These are phyloP conservation scores for Thymelicus acteon DNA, from an alignment of 2,888 invertebrate species.

Conservation along the genomic window DNA sequence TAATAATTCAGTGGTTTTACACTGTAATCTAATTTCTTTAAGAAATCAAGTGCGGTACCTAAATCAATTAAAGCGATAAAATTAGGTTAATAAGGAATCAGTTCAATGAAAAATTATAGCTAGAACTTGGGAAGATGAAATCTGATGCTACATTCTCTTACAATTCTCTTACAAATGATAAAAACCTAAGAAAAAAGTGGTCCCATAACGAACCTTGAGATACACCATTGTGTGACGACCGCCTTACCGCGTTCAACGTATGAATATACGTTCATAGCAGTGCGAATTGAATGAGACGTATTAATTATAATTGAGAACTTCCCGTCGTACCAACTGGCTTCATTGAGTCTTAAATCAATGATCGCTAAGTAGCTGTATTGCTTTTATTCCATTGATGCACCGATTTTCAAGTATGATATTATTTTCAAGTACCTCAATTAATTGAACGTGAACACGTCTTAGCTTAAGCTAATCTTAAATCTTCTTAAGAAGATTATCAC, in stretches of 20 bases:
- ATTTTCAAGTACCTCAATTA: background rate
- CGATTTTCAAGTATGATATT: constrained; percentile 25
- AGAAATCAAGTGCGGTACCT: background rate
- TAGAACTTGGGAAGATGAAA: too few species aligned
- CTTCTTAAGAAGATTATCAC: too few species aligned
- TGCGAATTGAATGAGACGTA: constrained; percentile 66
- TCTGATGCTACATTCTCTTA: too few species aligned
- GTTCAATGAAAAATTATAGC: too few species aligned
- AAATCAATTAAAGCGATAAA: background rate
- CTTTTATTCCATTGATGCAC: constrained; percentile 32
- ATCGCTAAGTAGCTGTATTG: constrained; percentile 30
- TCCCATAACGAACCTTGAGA: constrained; percentile 41
- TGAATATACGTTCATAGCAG: constrained; percentile 53
- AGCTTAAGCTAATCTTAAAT: too few species aligned
- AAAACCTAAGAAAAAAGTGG: background rate
- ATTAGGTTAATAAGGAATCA: too few species aligned
- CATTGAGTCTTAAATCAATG: constrained; percentile 51
- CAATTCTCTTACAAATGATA: background rate
- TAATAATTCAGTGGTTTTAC: background rate
- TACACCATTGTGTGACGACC: background rate
- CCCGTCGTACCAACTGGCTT: constrained; percentile 62
- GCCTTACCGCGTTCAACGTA: constrained; percentile 7
- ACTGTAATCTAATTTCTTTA: background rate
- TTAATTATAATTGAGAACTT: constrained; percentile 80
- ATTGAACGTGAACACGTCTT: background rate